Conservation (phyloP, 2,797 vertebrate genomes). For the Streptopelia turtur region DNA sequence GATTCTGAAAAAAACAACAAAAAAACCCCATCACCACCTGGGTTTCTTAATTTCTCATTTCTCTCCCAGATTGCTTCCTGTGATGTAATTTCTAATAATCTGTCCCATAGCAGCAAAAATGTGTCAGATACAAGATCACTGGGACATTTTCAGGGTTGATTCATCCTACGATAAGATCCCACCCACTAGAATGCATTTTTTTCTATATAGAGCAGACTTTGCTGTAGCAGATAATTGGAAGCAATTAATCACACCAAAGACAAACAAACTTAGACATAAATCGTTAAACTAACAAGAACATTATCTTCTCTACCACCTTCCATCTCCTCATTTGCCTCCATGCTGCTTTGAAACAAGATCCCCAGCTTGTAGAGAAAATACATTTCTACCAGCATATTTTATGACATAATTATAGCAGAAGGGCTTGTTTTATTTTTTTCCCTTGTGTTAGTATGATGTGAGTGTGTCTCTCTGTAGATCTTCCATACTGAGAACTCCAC, state of each 20-base stretch:
- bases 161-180: background rate
- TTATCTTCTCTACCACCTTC: background rate
- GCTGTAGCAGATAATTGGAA: background rate
- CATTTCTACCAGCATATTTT: background rate
- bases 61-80: background rate
- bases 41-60: background rate
- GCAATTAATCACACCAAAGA: conserved; percentile 39
- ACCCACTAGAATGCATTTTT: background rate
- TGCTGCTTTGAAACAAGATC: background rate
- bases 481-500: background rate
- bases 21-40: no score
- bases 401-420: background rate
- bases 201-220: background rate
- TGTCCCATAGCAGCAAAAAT: background rate
- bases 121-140: background rate
- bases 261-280: conserved; percentile 33
- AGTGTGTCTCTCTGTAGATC: background rate
- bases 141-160: background rate
- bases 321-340: background rate
- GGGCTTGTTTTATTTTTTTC: background rate
- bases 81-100: background rate
- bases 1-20: background rate
- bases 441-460: background rate
- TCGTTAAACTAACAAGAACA: conserved; percentile 22
- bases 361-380: background rate